Base-by-base conservation (phyloP, 30 jellyfish, hydroid and myxozoan genomes). In the Aurelia coerulea region DNA sequence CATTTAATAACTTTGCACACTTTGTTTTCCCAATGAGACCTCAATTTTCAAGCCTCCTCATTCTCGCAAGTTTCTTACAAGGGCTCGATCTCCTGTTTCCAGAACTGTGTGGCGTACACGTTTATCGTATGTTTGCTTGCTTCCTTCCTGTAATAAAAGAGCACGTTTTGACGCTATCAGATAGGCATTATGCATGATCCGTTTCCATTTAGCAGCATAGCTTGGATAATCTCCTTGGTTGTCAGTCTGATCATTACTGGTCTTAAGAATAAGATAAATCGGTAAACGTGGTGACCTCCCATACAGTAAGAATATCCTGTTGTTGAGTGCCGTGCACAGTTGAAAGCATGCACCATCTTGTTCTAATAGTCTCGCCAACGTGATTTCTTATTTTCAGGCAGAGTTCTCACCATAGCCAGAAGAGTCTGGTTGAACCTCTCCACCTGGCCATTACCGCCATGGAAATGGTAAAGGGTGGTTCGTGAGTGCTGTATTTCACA, bases 391-490 rank as follows among this genome's bases (percentile, higher is more conserved):
- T 39, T 72, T 84, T 84, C 94, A 9, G 89, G 90, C 35, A 73
- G 82, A 50, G 85, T 63, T 41, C 80, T 81, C 42, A 68, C 59
- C 96, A 65, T 86, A 11, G 69, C 81, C 62, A 86, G 75, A 4
- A 76, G 50, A 5, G 96, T 86, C 65, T 76, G 78, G 54, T 86
- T 76, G 73, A 86, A 66, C 64, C 90, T 46, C 71, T 86, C 80
- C n/a, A 65, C 85, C 83, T 76, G 85, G 63, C 86, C 90, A 65
- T 86, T 86, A 54, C n/a, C n/a, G n/a, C 78, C 81, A 65, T 76
- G 91, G 23, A 79, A 91, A 65, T 86, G 96, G 80, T 86, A 85
- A 5, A 76, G 95, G 56, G 84, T 85, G 62, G 95, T 42, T 39
- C 95, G 70, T 19, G 86, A 74, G 52, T 76, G 90, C 19, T 51